These are phyloP conservation scores for Diplodus puntazzo DNA, from an alignment of 2,797 vertebrate genomes.

Conservation along the genomic window DNA sequence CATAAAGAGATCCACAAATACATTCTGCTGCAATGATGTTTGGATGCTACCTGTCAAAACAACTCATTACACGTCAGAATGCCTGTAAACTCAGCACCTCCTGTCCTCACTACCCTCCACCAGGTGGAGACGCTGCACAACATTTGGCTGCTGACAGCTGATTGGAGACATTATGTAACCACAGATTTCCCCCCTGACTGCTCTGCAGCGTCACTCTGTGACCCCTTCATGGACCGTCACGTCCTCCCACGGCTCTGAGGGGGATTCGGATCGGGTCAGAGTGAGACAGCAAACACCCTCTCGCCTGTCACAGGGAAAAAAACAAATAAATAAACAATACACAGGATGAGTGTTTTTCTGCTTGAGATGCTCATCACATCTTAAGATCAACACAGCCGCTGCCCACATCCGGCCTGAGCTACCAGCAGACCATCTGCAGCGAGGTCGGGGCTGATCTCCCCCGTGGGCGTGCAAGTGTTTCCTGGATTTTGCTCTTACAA, in stretches of 20 bases:
- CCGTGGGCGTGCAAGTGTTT: background rate
- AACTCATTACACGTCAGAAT: background rate
- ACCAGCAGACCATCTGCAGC: background rate
- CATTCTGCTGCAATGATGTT: background rate
- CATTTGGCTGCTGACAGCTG: background rate
- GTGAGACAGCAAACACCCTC: background rate
- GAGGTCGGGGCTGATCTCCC: background rate
- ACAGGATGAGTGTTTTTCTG: conserved; percentile 3
- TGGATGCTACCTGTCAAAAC: background rate
- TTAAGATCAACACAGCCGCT: background rate
- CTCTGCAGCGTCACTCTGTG: conserved; percentile 56
- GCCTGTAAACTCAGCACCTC: background rate
- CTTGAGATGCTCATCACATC: conserved; percentile 11
- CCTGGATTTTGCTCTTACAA: background rate
- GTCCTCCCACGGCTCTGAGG: conserved; percentile 4
- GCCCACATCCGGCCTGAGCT: background rate
- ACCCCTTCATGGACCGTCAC: conserved; percentile 34
- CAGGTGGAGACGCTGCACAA: conserved; percentile 50
- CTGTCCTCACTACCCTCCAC: conserved; percentile 26
- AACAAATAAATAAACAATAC: background rate
- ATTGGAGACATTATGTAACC: conserved; percentile 39
- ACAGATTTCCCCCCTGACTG: conserved; percentile 19
- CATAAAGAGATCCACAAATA: background rate
- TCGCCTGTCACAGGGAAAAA: background rate
- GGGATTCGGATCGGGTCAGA: conserved; percentile 23